Conservation (phyloP, 1,140 invertebrate genomes). For the Cheumatopsyche charites region DNA sequence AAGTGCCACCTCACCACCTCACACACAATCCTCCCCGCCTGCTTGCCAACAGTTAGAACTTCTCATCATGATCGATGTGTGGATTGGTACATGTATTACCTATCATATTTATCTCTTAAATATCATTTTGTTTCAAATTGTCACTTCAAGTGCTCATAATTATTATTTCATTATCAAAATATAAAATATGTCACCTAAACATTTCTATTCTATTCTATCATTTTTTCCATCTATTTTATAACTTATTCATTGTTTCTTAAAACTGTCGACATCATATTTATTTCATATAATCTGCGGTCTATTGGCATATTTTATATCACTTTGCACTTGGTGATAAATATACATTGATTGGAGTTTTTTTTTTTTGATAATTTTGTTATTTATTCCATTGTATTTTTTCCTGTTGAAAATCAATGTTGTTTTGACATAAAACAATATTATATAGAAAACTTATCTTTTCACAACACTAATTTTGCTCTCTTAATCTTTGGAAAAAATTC, state of each 20-base stretch:
- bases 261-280: neutral
- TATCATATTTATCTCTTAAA: constrained; percentile 33
- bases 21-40: constrained; percentile 39
- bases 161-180: neutral
- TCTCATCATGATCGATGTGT: constrained; percentile 39
- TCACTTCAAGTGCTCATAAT: neutral
- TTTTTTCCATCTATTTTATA: neutral
- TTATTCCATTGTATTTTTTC: neutral
- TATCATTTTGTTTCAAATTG: neutral
- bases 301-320: too few species aligned
- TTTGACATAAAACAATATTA: too few species aligned
- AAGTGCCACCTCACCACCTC: constrained; percentile 35
- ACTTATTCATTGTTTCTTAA: neutral
- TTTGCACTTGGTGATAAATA: too few species aligned
- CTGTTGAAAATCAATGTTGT: neutral
- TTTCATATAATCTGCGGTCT: too few species aligned
- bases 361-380: neutral
- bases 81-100: constrained; percentile 38
- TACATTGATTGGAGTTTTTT: neutral
- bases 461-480: neutral
- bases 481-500: neutral
- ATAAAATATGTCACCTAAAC: neutral
- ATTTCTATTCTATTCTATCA: too few species aligned
- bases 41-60: constrained; percentile 39
- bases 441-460: neutral